phyloP scores from a whole-genome alignment of 2,113 vertebrate genomes.

The Paradoxurus hermaphroditus region DNA sequence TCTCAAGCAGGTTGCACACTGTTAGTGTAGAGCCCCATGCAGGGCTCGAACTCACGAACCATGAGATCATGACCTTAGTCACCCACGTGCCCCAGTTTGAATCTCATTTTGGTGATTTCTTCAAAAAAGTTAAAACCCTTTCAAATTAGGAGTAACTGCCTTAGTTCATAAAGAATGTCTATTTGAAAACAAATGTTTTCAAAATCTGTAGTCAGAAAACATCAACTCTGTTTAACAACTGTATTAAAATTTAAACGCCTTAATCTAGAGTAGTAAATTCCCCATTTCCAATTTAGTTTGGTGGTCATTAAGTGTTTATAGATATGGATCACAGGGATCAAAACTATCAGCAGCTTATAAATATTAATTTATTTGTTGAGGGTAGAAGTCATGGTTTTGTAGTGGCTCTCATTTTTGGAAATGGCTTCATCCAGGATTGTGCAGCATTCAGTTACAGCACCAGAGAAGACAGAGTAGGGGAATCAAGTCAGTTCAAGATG shows the following conservation, averaged over 20 bases:
- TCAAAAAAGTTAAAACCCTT: constrained; percentile 13
- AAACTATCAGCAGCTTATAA: background rate
- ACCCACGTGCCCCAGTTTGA: background rate
- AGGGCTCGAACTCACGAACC: too few species aligned
- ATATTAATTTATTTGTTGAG: constrained; percentile 27
- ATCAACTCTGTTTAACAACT: background rate
- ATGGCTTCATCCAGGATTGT: background rate
- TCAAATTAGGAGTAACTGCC: background rate
- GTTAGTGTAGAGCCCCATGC: too few species aligned
- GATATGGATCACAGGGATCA: background rate
- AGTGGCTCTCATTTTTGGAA: background rate
- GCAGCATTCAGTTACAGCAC: background rate
- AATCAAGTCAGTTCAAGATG: background rate
- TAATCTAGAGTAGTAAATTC: background rate
- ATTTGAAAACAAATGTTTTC: constrained; percentile 21
- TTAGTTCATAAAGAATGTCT: background rate
- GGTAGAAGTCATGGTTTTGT: background rate
- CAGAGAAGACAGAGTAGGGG: background rate
- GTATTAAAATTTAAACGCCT: background rate
- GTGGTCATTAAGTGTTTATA: background rate
- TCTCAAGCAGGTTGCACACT: too few species aligned
- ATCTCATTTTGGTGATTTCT: background rate
- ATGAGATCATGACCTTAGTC: too few species aligned
- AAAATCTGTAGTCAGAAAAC: background rate
- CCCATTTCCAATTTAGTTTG: background rate